Conservation (phyloP, 2,888 invertebrate species). For the Fragum fragum region DNA sequence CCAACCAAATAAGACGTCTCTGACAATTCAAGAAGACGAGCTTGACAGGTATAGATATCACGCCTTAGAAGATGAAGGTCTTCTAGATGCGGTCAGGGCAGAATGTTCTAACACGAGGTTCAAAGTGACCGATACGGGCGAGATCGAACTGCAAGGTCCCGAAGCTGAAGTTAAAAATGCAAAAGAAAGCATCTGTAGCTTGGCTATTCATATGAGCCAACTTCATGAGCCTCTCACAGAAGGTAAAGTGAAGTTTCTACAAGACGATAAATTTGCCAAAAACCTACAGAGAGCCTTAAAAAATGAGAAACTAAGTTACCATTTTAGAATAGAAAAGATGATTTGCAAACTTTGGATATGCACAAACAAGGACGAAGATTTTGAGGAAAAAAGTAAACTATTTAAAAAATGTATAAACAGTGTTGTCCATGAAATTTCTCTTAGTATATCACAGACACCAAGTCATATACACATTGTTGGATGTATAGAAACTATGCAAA, state of each 20-base stretch:
- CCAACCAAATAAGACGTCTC: not conserved
- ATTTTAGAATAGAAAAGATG: conserved; percentile 2
- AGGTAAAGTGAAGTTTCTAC: not conserved
- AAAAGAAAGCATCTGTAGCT: not conserved
- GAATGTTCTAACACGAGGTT: conserved; percentile 3
- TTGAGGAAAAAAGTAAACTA: not conserved
- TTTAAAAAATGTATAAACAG: not conserved
- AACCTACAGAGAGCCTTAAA: not conserved
- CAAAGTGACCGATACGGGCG: not conserved
- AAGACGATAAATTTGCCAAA: not conserved
- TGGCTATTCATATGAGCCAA: not conserved
- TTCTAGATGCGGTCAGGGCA: not conserved
- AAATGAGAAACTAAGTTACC: not conserved
- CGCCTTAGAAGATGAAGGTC: conserved; percentile 7
- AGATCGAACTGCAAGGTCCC: conserved; percentile 7
- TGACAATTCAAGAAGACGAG: not conserved
- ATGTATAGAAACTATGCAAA: not conserved
- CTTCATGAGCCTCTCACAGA: not conserved
- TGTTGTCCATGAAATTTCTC: not conserved
- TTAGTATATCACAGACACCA: not conserved
- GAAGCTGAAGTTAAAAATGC: not conserved
- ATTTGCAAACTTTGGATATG: conserved; percentile 7
- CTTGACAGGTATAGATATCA: not conserved
- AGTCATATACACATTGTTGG: not conserved
- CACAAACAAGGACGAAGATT: not conserved